phyloP scores from a whole-genome alignment of 2,797 vertebrate species.

The Stomatorhinus walkeri region DNA sequence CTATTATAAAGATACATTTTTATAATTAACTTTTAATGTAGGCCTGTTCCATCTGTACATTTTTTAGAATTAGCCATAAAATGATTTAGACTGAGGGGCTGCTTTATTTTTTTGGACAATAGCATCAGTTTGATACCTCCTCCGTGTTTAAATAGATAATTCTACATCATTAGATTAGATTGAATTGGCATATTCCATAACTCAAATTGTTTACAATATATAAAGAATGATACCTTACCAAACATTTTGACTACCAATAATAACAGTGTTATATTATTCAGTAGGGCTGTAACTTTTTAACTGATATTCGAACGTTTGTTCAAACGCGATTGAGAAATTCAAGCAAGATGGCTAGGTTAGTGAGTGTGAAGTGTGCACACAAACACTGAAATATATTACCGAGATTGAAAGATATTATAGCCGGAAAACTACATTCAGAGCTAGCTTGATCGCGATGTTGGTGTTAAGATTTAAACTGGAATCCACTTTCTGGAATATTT shows the following conservation, averaged over 20 bases:
- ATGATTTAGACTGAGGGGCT: not conserved
- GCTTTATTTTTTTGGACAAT: not conserved
- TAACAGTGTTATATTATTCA: not conserved
- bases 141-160: not conserved
- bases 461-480: not conserved
- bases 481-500: not conserved
- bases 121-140: not conserved
- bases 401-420: not conserved
- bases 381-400: not conserved
- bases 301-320: not conserved
- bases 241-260: not conserved
- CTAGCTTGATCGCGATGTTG: not conserved
- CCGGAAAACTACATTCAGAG: not conserved
- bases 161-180: not conserved
- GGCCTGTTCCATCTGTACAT: not conserved
- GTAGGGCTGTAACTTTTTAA: not conserved
- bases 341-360: not conserved
- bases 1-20: not conserved
- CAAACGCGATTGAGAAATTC: not conserved
- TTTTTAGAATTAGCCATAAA: not conserved
- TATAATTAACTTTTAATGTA: not conserved
- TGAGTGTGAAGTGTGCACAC: not conserved
- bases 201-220: not conserved
- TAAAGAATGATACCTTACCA: not conserved
- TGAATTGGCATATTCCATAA: not conserved